Evolutionary conservation across 2,888 invertebrate species (phyloP).

Genomic region (Drosophila emarginata): DNA sequence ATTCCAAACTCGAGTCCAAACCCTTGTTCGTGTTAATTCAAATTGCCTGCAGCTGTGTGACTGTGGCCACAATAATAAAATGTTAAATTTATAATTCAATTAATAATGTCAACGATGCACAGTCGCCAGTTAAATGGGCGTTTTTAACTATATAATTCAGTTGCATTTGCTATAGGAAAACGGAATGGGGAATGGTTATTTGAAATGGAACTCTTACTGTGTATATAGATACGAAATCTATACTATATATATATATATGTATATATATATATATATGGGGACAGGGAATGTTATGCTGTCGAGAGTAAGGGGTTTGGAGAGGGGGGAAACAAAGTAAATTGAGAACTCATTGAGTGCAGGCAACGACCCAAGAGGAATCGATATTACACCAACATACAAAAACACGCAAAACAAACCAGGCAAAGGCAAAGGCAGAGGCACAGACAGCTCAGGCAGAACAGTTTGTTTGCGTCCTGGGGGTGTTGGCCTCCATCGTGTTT

Average conservation of each 20-base stretch:
- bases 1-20: conserved; percentile 24
- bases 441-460: neutral
- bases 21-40: conserved; percentile 12
- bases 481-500: conserved; percentile 13
- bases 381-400: conserved; percentile 61
- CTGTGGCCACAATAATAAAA: conserved; percentile 69
- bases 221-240: conserved; percentile 53
- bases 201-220: neutral
- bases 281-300: too few species aligned
- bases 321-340: conserved; percentile 56
- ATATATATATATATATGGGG: too few species aligned
- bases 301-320: neutral
- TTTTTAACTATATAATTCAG: conserved; percentile 7
- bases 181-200: conserved; percentile 36
- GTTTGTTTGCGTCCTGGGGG: conserved; percentile 6
- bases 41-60: conserved; percentile 28
- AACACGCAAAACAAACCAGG: conserved; percentile 32
- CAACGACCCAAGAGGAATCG: conserved; percentile 78
- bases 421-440: conserved; percentile 2
- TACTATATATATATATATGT: conserved; percentile 9
- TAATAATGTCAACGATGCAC: conserved; percentile 74
- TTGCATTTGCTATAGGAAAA: conserved; percentile 27
- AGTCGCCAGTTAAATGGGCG: conserved; percentile 35
- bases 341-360: conserved; percentile 74
- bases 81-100: conserved; percentile 81